Evolutionary conservation across 2,797 vertebrate genomes (phyloP).

Genomic region (Pelochelys cantorii): DNA sequence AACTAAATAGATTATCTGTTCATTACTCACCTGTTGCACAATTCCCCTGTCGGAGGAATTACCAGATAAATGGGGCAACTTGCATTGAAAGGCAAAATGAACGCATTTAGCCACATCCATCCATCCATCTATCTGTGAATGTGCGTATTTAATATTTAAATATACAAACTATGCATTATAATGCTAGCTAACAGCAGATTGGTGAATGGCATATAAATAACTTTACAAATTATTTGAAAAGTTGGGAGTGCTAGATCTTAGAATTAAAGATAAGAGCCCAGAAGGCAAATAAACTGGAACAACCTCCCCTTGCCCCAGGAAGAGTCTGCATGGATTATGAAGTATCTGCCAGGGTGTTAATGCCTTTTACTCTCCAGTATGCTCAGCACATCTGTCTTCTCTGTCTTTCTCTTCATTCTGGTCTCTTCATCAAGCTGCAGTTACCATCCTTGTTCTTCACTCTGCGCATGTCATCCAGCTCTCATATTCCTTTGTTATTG

Average conservation of each 20-base stretch:
- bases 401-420: neutral
- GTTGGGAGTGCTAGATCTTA: neutral
- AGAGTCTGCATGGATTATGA: neutral
- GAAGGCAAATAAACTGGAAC: neutral
- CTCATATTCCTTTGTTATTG: neutral
- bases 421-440: neutral
- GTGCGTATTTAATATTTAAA: neutral
- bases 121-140: neutral
- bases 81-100: constrained; percentile 22
- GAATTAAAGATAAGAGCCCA: neutral
- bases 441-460: constrained; percentile 3
- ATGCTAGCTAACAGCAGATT: neutral
- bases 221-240: neutral
- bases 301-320: neutral
- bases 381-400: neutral
- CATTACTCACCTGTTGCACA: constrained; percentile 1
- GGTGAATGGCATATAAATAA: neutral
- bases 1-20: neutral
- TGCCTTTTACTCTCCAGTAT: neutral
- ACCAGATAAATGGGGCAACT: neutral
- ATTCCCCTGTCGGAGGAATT: neutral
- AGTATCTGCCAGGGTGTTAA: neutral
- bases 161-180: neutral
- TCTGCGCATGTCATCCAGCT: neutral
- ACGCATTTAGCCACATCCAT: neutral